Conservation (phyloP, 1,140 invertebrate genomes). For the Dufourea novaeangliae region DNA sequence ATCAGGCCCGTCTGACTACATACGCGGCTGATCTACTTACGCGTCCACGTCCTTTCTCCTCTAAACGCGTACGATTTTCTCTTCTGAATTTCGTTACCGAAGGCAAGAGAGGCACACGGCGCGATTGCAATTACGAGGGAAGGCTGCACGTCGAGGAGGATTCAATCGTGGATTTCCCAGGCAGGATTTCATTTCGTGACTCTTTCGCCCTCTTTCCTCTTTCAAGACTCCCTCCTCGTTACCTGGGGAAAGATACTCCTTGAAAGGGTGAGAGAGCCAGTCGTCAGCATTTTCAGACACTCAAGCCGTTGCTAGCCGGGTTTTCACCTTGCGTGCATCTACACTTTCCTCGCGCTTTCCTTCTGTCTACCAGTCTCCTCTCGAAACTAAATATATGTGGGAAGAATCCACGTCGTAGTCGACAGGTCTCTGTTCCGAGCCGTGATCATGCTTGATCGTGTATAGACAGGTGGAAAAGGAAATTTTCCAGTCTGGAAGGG, state of each 20-base stretch:
- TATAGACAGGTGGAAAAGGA: not conserved
- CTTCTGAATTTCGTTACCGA: slow-evolving; percentile 5
- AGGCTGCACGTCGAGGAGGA: not conserved
- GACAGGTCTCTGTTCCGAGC: not conserved
- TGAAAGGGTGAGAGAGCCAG: slow-evolving; percentile 42
- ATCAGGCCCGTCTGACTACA: not conserved
- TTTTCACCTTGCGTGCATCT: not conserved
- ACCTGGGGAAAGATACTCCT: slow-evolving; percentile 34
- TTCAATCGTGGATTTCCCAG: slow-evolving; percentile 23
- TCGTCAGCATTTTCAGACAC: slow-evolving; percentile 55
- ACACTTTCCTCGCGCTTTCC: slow-evolving; percentile 9
- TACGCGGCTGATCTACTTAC: not conserved
- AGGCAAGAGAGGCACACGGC: not conserved
- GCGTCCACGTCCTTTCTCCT: no score
- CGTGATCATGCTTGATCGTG: not conserved
- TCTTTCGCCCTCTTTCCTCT: slow-evolving; percentile 1
- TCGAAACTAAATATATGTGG: slow-evolving; percentile 1
- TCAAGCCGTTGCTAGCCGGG: slow-evolving; percentile 1
- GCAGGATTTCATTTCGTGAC: slow-evolving; percentile 27
- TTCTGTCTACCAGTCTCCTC: not conserved
- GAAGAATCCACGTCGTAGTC: not conserved
- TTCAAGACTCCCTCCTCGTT: slow-evolving; percentile 30
- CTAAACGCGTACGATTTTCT: not conserved
- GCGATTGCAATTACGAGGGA: slow-evolving; percentile 13
- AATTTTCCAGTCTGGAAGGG: not conserved